Evolutionary conservation across 2,797 vertebrate species (phyloP).

Genomic region (Paguma larvata): DNA sequence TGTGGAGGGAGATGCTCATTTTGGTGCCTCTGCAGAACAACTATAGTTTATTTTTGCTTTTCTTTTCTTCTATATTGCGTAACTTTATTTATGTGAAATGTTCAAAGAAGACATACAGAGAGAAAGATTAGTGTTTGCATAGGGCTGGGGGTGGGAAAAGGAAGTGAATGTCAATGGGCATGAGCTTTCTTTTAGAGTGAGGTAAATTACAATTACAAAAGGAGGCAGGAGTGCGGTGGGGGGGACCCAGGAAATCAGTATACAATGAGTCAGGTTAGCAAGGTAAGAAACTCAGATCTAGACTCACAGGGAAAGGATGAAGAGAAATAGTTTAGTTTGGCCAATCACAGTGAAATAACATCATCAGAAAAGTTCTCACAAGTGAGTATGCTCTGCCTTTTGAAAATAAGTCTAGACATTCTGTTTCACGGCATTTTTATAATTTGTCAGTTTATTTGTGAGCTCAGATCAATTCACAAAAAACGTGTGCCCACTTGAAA

Average conservation of each 20-base stretch:
- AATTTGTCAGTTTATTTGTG: not conserved
- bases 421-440: not conserved
- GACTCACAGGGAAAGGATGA: not conserved
- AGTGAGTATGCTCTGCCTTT: not conserved
- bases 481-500: not conserved
- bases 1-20: not conserved
- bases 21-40: not conserved
- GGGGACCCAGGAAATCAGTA: not conserved
- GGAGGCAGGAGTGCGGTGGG: not conserved
- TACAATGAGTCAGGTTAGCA: not conserved
- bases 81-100: not conserved
- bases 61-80: not conserved
- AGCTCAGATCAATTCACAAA: not conserved
- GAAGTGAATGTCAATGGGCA: not conserved
- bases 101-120: not conserved
- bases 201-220: not conserved
- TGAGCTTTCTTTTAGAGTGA: not conserved
- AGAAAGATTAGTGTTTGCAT: not conserved
- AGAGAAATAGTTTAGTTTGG: not conserved
- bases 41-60: constrained; percentile 37
- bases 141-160: not conserved
- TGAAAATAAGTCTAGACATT: not conserved
- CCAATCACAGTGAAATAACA: not conserved
- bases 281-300: not conserved
- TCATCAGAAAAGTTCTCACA: not conserved